These are phyloP conservation scores for Alaudala cheleensis DNA, from an alignment of 2,113 vertebrate species.

Conservation along the genomic window DNA sequence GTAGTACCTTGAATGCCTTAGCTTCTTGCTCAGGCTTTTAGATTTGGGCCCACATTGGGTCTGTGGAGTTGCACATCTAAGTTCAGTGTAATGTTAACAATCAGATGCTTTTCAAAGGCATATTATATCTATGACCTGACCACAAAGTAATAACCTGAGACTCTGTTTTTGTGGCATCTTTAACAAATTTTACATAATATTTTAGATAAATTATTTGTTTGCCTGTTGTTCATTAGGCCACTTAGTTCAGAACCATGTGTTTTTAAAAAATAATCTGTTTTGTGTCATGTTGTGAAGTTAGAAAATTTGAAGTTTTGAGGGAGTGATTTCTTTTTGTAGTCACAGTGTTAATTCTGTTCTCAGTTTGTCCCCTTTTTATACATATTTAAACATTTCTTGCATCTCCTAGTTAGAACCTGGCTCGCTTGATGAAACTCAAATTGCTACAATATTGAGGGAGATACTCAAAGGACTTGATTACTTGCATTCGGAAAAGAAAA, in stretches of 20 bases:
- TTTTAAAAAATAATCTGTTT: not conserved
- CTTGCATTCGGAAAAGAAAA: conserved; percentile 98
- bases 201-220: not conserved
- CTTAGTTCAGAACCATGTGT: not conserved
- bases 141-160: not conserved
- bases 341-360: not conserved
- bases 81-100: not conserved
- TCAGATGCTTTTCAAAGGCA: not conserved
- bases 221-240: not conserved
- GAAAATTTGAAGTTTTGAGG: not conserved
- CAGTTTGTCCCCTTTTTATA: not conserved
- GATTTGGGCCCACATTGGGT: not conserved
- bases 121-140: not conserved
- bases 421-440: conserved; percentile 91
- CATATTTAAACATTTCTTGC: not conserved
- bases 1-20: not conserved
- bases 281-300: not conserved
- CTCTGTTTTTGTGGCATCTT: not conserved
- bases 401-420: conserved; percentile 90
- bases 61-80: not conserved
- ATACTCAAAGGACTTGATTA: conserved; percentile 97
- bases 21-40: not conserved
- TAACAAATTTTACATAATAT: not conserved
- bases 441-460: conserved; percentile 95
- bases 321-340: not conserved